Evolutionary conservation across 2,888 invertebrate genomes (phyloP).

Genomic region (Athalia circularis): DNA sequence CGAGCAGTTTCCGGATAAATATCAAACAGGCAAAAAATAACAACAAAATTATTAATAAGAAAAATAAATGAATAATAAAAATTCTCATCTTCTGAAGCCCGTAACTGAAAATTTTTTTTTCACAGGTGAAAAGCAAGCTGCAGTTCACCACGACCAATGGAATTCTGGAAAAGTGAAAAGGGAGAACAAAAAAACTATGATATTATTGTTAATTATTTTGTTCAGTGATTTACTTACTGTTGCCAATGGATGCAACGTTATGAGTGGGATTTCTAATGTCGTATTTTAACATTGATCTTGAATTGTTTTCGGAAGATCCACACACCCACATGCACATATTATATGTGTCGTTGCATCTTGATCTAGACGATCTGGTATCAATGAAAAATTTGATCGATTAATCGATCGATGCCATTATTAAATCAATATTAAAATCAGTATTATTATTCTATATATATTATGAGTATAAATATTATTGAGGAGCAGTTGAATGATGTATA

Average conservation of each 20-base stretch:
- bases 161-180: slow-evolving; percentile 75
- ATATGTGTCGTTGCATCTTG: background rate
- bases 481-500: no score
- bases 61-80: background rate
- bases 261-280: background rate
- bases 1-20: no score
- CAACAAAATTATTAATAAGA: background rate
- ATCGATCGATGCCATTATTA: no score
- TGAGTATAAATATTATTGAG: no score
- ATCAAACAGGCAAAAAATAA: background rate
- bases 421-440: no score
- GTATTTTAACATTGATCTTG: background rate
- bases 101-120: slow-evolving; percentile 38
- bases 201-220: background rate
- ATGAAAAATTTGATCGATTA: no score
- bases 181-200: slow-evolving; percentile 23
- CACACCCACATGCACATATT: background rate
- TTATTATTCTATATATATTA: no score
- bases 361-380: no score
- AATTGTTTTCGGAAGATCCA: background rate
- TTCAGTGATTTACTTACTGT: slow-evolving; percentile 16
- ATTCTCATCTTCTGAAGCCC: background rate
- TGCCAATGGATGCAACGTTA: background rate
- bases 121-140: slow-evolving; percentile 80
- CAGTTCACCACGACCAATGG: slow-evolving; percentile 80